These are phyloP conservation scores for Orthonychiurus folsomi DNA, from an alignment of 2,888 invertebrate genomes.

Conservation along the genomic window DNA sequence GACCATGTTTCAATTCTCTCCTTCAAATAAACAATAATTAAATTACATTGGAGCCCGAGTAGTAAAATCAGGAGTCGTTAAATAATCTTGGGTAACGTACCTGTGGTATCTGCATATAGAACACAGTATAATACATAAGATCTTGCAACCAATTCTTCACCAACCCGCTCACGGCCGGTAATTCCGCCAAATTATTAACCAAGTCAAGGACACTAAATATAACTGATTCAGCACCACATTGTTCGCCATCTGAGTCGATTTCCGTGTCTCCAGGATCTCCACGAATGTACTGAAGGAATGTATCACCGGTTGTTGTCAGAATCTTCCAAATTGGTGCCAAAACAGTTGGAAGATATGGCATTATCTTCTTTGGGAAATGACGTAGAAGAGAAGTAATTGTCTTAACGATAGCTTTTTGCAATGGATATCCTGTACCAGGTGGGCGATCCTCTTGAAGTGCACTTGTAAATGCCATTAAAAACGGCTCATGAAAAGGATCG, in stretches of 20 bases:
- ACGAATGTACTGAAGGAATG: conserved; percentile 58
- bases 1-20: conserved; percentile 45
- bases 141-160: conserved; percentile 47
- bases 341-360: conserved; percentile 54
- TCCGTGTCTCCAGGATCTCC: conserved; percentile 51
- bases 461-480: conserved; percentile 55
- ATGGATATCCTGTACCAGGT: conserved; percentile 19
- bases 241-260: conserved; percentile 55
- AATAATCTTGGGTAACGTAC: conserved; percentile 39
- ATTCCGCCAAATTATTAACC: conserved; percentile 44
- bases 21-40: conserved; percentile 39
- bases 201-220: conserved; percentile 50
- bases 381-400: conserved; percentile 45
- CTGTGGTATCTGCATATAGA: conserved; percentile 51
- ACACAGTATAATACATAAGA: conserved; percentile 48
- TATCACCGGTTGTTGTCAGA: conserved; percentile 57
- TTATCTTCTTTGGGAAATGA: conserved; percentile 55
- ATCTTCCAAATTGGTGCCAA: conserved; percentile 59
- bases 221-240: conserved; percentile 45
- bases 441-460: conserved; percentile 14
- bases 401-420: conserved; percentile 36
- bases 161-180: conserved; percentile 24
- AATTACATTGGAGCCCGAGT: not conserved
- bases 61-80: conserved; percentile 21
- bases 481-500: conserved; percentile 58